Base-by-base conservation (phyloP, 2,113 vertebrate genomes). In the Clarias macrocephalus region DNA sequence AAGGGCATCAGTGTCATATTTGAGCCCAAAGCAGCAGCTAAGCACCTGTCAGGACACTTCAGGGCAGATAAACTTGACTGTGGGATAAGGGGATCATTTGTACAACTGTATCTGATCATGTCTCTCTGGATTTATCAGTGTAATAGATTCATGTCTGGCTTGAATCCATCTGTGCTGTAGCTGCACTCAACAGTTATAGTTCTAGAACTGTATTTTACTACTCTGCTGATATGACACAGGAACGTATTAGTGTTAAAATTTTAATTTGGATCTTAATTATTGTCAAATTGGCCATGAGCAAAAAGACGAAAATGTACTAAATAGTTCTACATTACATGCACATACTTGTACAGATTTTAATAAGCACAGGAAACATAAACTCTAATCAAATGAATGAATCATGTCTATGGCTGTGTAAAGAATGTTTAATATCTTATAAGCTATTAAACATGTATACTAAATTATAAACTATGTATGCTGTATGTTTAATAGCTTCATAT, bases 111-210 rank as follows among this genome's bases (percentile, higher is more conserved):
- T 79, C 60, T 70, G 48, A 70, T 60, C 28, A 21, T 33, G 76
- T 68, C 76, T 86, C 48, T 80, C 28, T 80, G 60, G 28, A 68
- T 66, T 80, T 19, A 80, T 86, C 85, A 80, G 63, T 59, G 63
- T 70, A 68, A 86, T 86, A 21, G 76, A 80, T 68, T 59, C 62
- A 59, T 42, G 63, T 23, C 30, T 33, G 21, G 30, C 62, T 68
- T 23, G 12, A 65, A 57, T 70, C 21, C 63, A 52, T 28, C 18
- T 23, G 75, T 66, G 62, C 62, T 57, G 13, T 86, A 70, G 42
- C 57, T 52, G 30, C n/a, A 56, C 28, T 16, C 11, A 33, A 37
- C 13, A 16, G 37, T 66, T 79, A n/a, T 15, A 19, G 0, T 54
- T 56, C 16, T 68, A 48, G 52, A 54, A 83, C 0, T 28, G 52